Base-by-base conservation (phyloP, 64 coral and sea anemone species). In the Montipora sp. region DNA sequence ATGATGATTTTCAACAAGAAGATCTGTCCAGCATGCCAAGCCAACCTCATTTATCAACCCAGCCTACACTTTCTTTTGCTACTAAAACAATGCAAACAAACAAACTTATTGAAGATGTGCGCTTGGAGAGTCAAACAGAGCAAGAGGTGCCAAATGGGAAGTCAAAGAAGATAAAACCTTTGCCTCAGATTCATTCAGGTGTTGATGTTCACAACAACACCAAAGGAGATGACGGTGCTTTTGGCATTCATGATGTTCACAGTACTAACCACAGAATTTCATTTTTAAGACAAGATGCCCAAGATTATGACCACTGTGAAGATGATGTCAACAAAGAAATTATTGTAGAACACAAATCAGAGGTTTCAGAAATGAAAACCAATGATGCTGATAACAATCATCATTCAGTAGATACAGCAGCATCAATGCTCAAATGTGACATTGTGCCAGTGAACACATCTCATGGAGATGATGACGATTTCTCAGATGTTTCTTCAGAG, bases 141-240 rank as follows among this genome's bases (percentile, higher is more conserved):
- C 36, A 44, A 51, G 63, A 8, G 45, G 7, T 85, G 15, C 43
- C 46, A 15, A 83, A 67, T 83, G 80, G 16, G 5, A 11, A 49
- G 45, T 8, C 16, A 48, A 19, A 63, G 19, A 49, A 71, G 71
- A 71, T 68, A 5, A 92, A 83, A 77, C 90, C 80, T 61, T 59
- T 92, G 45, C 90, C 90, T 48, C 80, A 71, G 50, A 48, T 85
- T 8, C 90, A 72, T 27, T 51, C 27, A 14, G 72, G 48, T 36
- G 20, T 66, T 50, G 16, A 77, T 8, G 18, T 46, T 4, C 63
- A 76, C n/a, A 58, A 16, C 0, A 20, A 9, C 9, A 80, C 61
- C 22, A 51, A 85, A 7, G 67, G 9, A 9, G 43, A 83, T 59
- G 10, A 44, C 0, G 0, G 12, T 4, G 73, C 11, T 45, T 46